phyloP scores from a whole-genome alignment of 2,113 vertebrate species.

The Mesembrinibis cayennensis region DNA sequence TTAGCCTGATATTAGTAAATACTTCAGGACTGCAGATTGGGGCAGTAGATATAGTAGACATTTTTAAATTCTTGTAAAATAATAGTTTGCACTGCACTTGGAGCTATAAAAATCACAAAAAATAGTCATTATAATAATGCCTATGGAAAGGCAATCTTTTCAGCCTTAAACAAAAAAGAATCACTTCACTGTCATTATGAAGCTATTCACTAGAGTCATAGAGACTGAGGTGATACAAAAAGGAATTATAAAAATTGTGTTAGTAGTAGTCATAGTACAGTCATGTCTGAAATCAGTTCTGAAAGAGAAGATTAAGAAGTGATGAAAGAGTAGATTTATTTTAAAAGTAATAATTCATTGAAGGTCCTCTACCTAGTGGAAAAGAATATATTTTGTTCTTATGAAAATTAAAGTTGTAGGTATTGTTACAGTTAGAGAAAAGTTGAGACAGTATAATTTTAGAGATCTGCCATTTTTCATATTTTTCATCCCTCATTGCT shows the following conservation, averaged over 20 bases:
- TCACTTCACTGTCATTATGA: neutral
- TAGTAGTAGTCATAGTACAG: neutral
- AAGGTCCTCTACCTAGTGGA: neutral
- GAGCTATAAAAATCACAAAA: neutral
- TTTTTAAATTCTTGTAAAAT: neutral
- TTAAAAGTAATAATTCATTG: conserved; percentile 2
- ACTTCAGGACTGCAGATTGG: neutral
- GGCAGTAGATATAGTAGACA: neutral
- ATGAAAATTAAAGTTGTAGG: neutral
- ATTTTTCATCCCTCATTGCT: neutral
- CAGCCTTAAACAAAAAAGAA: neutral
- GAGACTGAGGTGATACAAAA: neutral
- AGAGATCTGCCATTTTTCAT: neutral
- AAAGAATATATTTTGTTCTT: neutral
- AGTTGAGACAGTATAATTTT: neutral
- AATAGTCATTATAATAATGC: neutral
- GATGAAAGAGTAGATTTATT: neutral
- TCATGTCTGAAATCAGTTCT: neutral
- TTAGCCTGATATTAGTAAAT: neutral
- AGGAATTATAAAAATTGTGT: neutral
- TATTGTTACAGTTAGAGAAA: neutral
- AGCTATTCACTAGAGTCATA: neutral
- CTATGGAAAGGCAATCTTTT: neutral
- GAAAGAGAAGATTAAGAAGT: neutral
- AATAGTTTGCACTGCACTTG: neutral